Evolutionary conservation across 2,888 invertebrate species (phyloP).

Genomic region (Polydrusus cervinus): DNA sequence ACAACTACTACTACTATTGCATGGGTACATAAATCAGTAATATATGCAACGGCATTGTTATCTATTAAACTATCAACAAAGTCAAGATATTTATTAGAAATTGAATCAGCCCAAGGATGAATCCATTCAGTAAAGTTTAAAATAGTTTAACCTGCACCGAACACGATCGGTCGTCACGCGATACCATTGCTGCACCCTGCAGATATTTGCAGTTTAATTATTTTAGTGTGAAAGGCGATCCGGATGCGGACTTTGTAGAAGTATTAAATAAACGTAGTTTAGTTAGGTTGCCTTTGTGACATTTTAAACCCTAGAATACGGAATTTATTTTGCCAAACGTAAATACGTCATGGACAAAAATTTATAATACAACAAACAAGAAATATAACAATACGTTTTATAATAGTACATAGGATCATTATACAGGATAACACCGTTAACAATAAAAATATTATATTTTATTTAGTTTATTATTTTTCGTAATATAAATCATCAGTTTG

Average conservation of each 20-base stretch:
- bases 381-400: no score
- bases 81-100: neutral
- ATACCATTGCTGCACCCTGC: conserved; percentile 15
- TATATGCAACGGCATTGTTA: neutral
- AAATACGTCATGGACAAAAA: no score
- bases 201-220: conserved; percentile 10
- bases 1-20: no score
- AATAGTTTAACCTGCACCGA: conserved; percentile 11
- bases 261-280: conserved; percentile 3
- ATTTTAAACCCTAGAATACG: no score
- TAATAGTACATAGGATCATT: no score
- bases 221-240: conserved; percentile 7
- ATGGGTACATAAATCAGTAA: neutral
- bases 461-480: no score
- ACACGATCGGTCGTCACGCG: neutral
- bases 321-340: no score
- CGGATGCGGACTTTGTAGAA: neutral
- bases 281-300: neutral
- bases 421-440: no score
- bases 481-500: no score
- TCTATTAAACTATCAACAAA: neutral
- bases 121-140: neutral
- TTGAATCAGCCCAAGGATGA: conserved; percentile 22
- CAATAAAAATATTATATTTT: no score
- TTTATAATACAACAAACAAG: no score